These are phyloP conservation scores for Anneissia japonica DNA, from an alignment of 35 echinoderm and acorn worm genomes.

Conservation along the genomic window DNA sequence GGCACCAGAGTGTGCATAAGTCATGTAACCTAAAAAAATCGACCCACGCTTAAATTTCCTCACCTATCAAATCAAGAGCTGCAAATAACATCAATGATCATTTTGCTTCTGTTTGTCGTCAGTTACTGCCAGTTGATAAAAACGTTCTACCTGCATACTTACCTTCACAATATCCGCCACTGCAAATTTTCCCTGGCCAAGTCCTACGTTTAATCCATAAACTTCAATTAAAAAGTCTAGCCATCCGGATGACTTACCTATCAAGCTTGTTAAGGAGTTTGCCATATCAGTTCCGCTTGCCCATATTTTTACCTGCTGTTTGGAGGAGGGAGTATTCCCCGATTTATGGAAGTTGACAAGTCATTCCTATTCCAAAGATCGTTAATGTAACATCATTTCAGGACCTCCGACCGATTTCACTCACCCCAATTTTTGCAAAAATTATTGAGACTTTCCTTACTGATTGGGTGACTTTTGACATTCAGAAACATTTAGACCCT, in stretches of 20 bases:
- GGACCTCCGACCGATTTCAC: conserved; percentile 34
- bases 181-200: conserved; percentile 5
- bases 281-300: conserved; percentile 9
- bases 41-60: background rate
- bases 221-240: conserved; percentile 4
- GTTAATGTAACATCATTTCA: background rate
- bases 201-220: background rate
- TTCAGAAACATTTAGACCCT: background rate
- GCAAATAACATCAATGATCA: background rate
- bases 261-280: conserved; percentile 9
- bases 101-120: background rate
- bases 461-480: conserved; percentile 22
- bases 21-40: background rate
- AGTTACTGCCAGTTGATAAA: background rate
- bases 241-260: conserved; percentile 23
- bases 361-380: conserved; percentile 38
- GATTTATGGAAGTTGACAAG: conserved; percentile 11
- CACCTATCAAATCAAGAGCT: background rate
- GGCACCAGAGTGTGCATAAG: background rate
- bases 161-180: conserved; percentile 7
- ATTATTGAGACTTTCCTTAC: conserved; percentile 27
- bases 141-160: background rate
- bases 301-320: conserved; percentile 4
- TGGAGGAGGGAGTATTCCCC: conserved; percentile 9
- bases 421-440: conserved; percentile 22